Conservation (phyloP, 1,140 invertebrate genomes). For the Drosophila fuyamai region DNA sequence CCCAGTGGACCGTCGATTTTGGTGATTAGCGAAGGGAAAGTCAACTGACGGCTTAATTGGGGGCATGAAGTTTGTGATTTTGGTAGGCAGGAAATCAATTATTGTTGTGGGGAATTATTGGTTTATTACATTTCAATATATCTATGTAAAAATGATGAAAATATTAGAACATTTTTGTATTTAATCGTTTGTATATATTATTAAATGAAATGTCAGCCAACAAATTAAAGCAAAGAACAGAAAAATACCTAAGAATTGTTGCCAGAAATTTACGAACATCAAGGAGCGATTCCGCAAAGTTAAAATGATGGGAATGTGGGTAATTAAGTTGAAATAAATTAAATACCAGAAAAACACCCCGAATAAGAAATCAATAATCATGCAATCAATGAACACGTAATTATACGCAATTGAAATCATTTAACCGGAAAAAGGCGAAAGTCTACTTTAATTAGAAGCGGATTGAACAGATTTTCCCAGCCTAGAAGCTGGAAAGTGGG, state of each 20-base stretch:
- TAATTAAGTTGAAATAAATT: slow-evolving; percentile 2
- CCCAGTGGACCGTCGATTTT: slow-evolving; percentile 15
- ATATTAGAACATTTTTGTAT: too few relatives aligned
- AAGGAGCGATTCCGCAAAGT: neutral
- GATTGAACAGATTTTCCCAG: neutral
- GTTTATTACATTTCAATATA: too few relatives aligned
- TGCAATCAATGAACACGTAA: slow-evolving; percentile 5
- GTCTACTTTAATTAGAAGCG: slow-evolving; percentile 6
- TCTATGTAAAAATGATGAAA: too few relatives aligned
- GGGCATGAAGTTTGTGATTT: too few relatives aligned
- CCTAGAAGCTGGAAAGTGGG: neutral
- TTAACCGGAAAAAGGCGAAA: neutral
- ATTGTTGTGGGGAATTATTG: too few relatives aligned
- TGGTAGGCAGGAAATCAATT: too few relatives aligned
- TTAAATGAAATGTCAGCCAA: too few relatives aligned
- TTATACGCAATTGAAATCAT: slow-evolving; percentile 18
- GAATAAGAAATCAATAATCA: slow-evolving; percentile 3
- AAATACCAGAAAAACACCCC: too few relatives aligned
- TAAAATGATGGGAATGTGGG: neutral
- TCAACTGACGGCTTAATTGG: slow-evolving; percentile 16
- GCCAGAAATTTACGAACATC: neutral
- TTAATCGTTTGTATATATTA: too few relatives aligned
- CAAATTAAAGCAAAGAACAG: too few relatives aligned
- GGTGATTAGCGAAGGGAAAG: slow-evolving; percentile 24
- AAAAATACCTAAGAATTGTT: too few relatives aligned